Evolutionary conservation across 2,888 invertebrate species (phyloP).

Genomic region (Pyrrhosoma nymphula): DNA sequence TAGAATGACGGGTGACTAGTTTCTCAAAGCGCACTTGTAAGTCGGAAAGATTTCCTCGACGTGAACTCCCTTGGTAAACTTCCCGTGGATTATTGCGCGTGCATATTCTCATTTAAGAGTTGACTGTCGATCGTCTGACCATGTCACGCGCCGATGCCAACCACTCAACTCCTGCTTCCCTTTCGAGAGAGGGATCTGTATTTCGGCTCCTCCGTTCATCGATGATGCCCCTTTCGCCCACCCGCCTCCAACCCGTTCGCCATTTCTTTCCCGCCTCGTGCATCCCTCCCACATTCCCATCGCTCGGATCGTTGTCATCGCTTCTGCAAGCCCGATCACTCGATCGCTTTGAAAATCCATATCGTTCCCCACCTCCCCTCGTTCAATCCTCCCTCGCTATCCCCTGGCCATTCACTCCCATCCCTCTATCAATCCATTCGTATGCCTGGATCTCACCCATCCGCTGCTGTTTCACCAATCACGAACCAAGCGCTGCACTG

Average conservation of each 20-base stretch:
- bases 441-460: neutral
- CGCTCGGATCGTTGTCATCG: neutral
- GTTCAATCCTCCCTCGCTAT: neutral
- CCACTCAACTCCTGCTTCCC: neutral
- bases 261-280: neutral
- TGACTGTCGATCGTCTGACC: conserved; percentile 20
- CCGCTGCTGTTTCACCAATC: neutral
- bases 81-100: neutral
- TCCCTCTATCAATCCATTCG: neutral
- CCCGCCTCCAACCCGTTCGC: neutral
- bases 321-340: neutral
- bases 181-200: conserved; percentile 1
- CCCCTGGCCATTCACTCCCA: neutral
- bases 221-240: neutral
- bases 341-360: conserved; percentile 4
- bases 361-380: neutral
- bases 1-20: too few relatives aligned
- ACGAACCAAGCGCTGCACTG: neutral
- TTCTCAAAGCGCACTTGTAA: too few relatives aligned
- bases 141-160: conserved; percentile 14
- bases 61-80: too few relatives aligned
- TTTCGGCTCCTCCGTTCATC: neutral
- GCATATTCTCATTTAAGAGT: neutral
- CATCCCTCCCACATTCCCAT: neutral
- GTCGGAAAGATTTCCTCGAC: too few relatives aligned